Base-by-base conservation (phyloP, 2,888 invertebrate genomes). In the Torymus auratus region DNA sequence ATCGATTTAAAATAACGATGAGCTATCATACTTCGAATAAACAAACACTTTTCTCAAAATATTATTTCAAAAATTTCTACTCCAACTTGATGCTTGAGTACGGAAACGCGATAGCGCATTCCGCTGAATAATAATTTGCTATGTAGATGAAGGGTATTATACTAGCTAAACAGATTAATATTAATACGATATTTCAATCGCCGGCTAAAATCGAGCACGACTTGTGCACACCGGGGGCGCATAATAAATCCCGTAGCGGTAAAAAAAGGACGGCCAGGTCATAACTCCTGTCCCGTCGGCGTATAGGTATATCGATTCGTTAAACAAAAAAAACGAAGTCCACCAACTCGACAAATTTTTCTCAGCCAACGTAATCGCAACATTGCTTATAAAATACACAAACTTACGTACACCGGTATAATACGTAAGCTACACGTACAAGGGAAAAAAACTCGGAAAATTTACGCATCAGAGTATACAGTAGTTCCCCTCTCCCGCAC, bases 401-500 rank as follows among this genome's bases (percentile, higher is more conserved):
- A 41, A 7, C 41, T 41, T 41, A 28, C 28, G 28, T 28, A 28
- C 28, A 28, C 28, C 41, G 41, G 5, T 41, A 41, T 4, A 7
- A 41, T 41, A 41, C 41, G 7, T 41, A 41, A 41, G 5, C 41
- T 41, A 41, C 7, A 41, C 41, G 41, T 10, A 41, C 7, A 7
- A 4, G 3, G 7, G 7, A 0, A 14, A 67, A 23, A 17, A 11
- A 50, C 17, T 5, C 50, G 41, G 41, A n/a, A 53, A 52, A 14
- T n/a, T 17, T 14, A 56, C 62, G 28, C 28, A 52, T 20, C 11
- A 52, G 65, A 55, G 15, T 14, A 41, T 17, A 11, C n/a, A 14
- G 12, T 20, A 56, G 13, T 17, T 67, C 61, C 74, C 77, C 80
- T 13, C 67, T 68, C 76, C 79, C 78, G 83, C 75, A 84, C 84